Percentiles rank a stretch among this genome's conserved stretches.
phyloP scores from a whole-genome alignment of 2,888 invertebrate species.

The Pristionchus mayeri region DNA sequence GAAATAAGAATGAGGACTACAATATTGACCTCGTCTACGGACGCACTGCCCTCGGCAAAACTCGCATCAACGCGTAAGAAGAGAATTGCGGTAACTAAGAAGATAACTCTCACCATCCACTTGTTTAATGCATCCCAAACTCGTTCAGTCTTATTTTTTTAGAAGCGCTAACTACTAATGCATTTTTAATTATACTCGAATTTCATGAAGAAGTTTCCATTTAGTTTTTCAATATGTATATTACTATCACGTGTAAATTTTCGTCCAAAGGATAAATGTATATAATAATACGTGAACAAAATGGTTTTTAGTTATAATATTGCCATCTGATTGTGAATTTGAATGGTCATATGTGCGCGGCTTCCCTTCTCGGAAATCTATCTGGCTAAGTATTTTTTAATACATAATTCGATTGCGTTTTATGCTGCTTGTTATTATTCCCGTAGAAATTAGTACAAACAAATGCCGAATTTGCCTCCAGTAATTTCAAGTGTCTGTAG shows the following conservation, averaged over 20 bases:
- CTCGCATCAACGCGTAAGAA: constrained; percentile 38
- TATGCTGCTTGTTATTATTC: constrained; percentile 54
- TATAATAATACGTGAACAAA: no score
- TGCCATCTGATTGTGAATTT: constrained; percentile 44
- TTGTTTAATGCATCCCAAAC: background rate
- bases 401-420: background rate
- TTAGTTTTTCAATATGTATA: background rate
- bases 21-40: background rate
- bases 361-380: no score
- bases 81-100: no score
- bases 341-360: no score
- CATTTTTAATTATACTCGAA: background rate
- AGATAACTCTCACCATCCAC: background rate
- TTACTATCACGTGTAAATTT: background rate
- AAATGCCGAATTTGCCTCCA: constrained; percentile 57
- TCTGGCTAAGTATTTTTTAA: no score
- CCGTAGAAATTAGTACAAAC: constrained; percentile 47
- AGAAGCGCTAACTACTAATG: no score
- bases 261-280: background rate
- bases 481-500: background rate
- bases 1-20: background rate
- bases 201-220: background rate
- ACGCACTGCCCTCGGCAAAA: background rate
- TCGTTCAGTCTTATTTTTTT: background rate
- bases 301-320: no score